phyloP scores from a whole-genome alignment of 2,113 vertebrate species.

The Nycticebus coucang region DNA sequence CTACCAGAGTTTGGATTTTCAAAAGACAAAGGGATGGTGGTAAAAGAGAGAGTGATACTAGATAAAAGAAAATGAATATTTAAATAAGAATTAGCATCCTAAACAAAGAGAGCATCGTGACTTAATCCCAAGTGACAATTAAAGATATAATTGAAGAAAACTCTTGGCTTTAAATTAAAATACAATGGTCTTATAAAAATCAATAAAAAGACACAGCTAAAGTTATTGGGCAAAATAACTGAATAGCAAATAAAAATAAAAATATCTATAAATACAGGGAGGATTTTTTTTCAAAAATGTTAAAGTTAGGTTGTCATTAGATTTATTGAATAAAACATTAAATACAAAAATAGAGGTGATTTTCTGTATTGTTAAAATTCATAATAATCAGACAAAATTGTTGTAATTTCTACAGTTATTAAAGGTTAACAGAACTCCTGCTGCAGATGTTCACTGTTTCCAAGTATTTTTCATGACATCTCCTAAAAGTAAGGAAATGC shows the following conservation, averaged over 20 bases:
- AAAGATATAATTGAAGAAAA: neutral
- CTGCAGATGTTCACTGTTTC: neutral
- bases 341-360: neutral
- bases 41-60: neutral
- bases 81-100: neutral
- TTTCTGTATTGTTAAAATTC: neutral
- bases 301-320: neutral
- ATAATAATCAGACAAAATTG: neutral
- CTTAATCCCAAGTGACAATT: neutral
- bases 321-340: slow-evolving; percentile 16
- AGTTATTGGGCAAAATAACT: slow-evolving; percentile 12
- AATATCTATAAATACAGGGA: neutral
- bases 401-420: neutral
- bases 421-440: neutral
- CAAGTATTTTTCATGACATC: neutral
- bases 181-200: neutral
- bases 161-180: neutral
- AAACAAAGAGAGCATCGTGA: neutral
- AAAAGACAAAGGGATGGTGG: neutral
- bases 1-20: neutral
- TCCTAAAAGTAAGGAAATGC: neutral
- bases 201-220: neutral
- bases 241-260: neutral
- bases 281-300: neutral
- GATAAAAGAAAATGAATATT: neutral